Evolutionary conservation across 1,140 invertebrate genomes (phyloP).

Genomic region (Leptinotarsa defecta): DNA sequence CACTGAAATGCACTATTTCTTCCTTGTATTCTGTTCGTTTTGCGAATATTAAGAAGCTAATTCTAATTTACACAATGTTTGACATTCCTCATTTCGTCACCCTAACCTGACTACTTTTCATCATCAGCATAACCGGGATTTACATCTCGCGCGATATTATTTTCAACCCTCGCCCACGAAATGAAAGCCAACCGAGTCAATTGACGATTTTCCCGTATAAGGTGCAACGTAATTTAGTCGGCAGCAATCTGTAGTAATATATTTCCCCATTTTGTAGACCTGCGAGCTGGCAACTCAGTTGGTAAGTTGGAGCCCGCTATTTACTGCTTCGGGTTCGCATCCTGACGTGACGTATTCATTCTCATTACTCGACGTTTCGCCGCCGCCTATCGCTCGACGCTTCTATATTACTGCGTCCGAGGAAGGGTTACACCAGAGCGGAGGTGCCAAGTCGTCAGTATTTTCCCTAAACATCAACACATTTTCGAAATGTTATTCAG

Average conservation of each 20-base stretch:
- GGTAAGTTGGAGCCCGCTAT: conserved; percentile 44
- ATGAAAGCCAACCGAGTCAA: background rate
- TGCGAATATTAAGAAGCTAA: too few relatives aligned
- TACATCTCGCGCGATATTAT: too few relatives aligned
- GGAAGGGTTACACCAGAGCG: conserved; percentile 41
- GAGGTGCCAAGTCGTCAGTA: background rate
- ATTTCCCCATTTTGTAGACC: conserved; percentile 41
- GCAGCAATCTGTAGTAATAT: conserved; percentile 50
- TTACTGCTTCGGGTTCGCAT: conserved; percentile 50
- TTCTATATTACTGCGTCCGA: conserved; percentile 41
- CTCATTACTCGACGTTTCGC: conserved; percentile 54
- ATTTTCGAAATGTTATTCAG: too few relatives aligned
- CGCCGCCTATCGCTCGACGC: conserved; percentile 41
- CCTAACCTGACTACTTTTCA: too few relatives aligned
- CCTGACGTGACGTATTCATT: conserved; percentile 54
- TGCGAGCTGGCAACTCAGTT: conserved; percentile 35
- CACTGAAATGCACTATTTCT: too few relatives aligned
- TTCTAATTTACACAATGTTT: too few relatives aligned
- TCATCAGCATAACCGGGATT: too few relatives aligned
- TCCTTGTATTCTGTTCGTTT: too few relatives aligned
- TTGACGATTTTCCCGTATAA: conserved; percentile 22
- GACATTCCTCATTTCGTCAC: too few relatives aligned
- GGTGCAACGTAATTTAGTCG: conserved; percentile 48
- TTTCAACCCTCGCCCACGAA: too few relatives aligned
- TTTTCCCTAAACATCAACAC: too few relatives aligned